Evolutionary conservation across 2,888 invertebrate species (phyloP).

Genomic region (Harpalus rufipes): DNA sequence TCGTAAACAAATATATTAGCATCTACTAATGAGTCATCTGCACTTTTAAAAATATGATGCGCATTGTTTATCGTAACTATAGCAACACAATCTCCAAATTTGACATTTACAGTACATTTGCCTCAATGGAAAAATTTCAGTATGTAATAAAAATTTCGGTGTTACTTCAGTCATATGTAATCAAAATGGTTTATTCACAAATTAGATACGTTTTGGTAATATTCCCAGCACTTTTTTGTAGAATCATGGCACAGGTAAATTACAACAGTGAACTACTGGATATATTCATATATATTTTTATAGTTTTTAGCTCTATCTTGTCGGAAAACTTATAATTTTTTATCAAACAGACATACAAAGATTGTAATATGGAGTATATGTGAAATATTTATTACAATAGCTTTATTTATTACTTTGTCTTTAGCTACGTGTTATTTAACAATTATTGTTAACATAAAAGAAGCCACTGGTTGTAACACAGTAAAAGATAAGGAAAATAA

Average conservation of each 20-base stretch:
- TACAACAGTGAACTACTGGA: neutral
- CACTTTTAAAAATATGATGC: neutral
- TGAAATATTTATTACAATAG: constrained; percentile 44
- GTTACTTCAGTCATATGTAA: neutral
- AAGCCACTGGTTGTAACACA: neutral
- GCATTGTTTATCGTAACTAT: neutral
- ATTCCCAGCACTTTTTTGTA: neutral
- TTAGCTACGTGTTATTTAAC: constrained; percentile 49
- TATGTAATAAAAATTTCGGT: neutral
- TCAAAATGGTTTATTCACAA: neutral
- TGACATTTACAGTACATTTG: neutral
- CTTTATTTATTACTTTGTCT: constrained; percentile 39
- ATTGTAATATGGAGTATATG: constrained; percentile 43
- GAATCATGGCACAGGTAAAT: neutral
- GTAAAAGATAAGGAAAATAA: neutral
- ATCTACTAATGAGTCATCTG: neutral
- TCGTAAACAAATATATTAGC: constrained; percentile 23
- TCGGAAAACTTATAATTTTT: constrained; percentile 4
- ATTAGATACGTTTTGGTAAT: neutral
- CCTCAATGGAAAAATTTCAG: neutral
- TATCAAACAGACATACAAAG: constrained; percentile 38
- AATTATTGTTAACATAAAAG: constrained; percentile 28
- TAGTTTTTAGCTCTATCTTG: neutral
- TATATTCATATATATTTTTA: neutral
- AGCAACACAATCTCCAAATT: neutral